phyloP scores from a whole-genome alignment of 2,888 invertebrate species.

The Panzeria rudis region DNA sequence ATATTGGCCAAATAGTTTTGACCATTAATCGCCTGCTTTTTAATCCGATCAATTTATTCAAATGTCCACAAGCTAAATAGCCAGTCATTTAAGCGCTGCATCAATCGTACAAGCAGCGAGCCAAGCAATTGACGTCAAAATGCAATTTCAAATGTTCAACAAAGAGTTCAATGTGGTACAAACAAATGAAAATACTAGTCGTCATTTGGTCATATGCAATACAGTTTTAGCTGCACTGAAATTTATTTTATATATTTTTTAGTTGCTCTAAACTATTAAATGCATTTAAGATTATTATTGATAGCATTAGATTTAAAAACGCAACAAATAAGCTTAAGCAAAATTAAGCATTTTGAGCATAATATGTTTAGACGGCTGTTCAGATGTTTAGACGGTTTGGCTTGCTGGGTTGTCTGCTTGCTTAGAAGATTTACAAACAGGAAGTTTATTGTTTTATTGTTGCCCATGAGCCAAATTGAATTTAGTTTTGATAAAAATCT shows the following conservation, averaged over 20 bases:
- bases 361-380: not conserved
- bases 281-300: no score
- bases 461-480: not conserved
- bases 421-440: not conserved
- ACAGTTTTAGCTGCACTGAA: not conserved
- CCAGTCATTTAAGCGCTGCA: conserved; percentile 13
- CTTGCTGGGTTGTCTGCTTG: not conserved
- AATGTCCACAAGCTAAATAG: conserved; percentile 52
- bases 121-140: conserved; percentile 18
- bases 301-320: not conserved
- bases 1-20: conserved; percentile 44
- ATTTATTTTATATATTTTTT: not conserved
- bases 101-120: not conserved
- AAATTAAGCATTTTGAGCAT: not conserved
- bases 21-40: conserved; percentile 53
- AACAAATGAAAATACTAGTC: not conserved
- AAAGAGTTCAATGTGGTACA: not conserved
- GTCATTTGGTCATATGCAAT: not conserved
- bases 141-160: not conserved
- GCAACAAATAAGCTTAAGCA: not conserved
- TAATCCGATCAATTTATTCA: conserved; percentile 64
- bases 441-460: conserved; percentile 19
- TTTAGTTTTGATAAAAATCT: conserved; percentile 25
- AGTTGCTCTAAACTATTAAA: not conserved
- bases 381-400: not conserved